These are phyloP conservation scores for Saccopteryx leptura DNA, from an alignment of 2,113 vertebrate genomes.

Conservation along the genomic window DNA sequence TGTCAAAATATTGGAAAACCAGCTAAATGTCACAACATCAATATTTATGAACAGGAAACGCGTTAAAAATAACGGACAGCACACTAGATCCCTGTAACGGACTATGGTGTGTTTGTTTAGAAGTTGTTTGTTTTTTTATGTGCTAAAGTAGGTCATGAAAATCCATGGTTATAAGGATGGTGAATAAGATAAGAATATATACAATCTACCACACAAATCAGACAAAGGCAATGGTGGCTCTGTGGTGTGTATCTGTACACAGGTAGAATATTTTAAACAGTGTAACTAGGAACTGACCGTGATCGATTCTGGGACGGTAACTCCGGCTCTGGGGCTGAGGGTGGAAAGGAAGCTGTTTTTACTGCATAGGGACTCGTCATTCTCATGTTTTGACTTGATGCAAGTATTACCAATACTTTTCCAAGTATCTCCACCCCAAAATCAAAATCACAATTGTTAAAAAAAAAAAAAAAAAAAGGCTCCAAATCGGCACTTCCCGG, in stretches of 20 bases:
- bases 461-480: background rate
- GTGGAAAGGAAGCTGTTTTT: background rate
- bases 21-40: background rate
- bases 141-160: background rate
- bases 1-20: background rate
- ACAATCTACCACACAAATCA: background rate
- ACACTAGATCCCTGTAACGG: background rate
- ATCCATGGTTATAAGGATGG: background rate
- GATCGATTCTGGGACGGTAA: background rate
- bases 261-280: background rate
- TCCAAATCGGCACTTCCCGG: background rate
- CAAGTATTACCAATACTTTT: background rate
- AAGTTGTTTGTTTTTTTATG: background rate
- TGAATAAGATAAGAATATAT: background rate
- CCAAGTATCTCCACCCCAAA: background rate
- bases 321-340: background rate
- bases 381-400: background rate
- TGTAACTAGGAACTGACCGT: background rate
- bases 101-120: background rate
- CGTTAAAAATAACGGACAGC: background rate
- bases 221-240: background rate
- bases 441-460: background rate
- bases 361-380: background rate
- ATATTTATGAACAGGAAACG: background rate
- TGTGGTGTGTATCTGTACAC: background rate